phyloP scores from a whole-genome alignment of 2,113 vertebrate species.

The Sinosuthora webbiana region DNA sequence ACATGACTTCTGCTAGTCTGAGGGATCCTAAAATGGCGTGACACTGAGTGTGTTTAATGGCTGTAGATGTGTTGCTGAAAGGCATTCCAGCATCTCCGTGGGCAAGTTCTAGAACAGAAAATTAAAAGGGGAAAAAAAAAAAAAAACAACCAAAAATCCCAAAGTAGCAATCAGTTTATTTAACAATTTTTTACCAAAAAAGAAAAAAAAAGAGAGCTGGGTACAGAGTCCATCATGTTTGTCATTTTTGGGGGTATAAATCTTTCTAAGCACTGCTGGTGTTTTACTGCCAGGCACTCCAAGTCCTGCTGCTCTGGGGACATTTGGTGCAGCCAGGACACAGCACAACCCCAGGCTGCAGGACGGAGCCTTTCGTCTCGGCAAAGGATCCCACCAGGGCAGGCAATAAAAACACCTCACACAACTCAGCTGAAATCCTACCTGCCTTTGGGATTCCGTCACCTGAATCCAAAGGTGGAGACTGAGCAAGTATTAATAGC shows the following conservation, averaged over 20 bases:
- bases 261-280: not conserved
- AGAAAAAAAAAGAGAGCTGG: not conserved
- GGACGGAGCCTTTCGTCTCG: not conserved
- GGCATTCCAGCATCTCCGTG: not conserved
- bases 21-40: not conserved
- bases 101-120: not conserved
- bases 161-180: not conserved
- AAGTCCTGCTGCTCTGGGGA: not conserved
- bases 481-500: not conserved
- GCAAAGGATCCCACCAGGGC: not conserved
- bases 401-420: not conserved
- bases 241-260: not conserved
- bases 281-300: not conserved
- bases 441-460: not conserved
- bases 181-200: not conserved
- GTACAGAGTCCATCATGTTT: not conserved
- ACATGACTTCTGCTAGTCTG: not conserved
- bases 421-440: not conserved
- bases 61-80: not conserved
- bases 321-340: not conserved
- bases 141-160: not conserved
- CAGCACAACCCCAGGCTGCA: not conserved
- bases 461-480: not conserved
- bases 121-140: not conserved
- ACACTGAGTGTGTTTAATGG: not conserved